Percentiles rank a stretch among this genome's conserved stretches.
Evolutionary conservation across 2,113 vertebrate genomes (phyloP).

Genomic region (Ginglymostoma cirratum): DNA sequence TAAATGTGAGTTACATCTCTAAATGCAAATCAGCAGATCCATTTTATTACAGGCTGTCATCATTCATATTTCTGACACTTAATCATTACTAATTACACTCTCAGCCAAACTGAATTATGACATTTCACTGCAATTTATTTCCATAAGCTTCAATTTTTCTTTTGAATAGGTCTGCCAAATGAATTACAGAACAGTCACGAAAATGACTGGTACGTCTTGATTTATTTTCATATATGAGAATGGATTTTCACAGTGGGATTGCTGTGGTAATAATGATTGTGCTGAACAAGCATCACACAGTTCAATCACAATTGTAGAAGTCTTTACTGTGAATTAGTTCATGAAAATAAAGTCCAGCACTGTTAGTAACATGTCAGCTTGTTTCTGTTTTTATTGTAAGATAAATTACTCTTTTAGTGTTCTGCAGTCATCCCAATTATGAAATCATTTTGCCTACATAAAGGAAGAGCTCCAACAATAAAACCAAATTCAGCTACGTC

Average conservation of each 20-base stretch:
- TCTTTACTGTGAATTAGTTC: not conserved
- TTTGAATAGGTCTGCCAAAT: slow-evolving; percentile 28
- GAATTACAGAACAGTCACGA: slow-evolving; percentile 11
- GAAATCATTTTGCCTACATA: not conserved
- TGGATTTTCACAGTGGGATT: not conserved
- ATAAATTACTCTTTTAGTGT: slow-evolving; percentile 14
- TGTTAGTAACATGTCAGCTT: not conserved
- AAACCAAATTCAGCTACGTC: not conserved
- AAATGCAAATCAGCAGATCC: slow-evolving; percentile 32
- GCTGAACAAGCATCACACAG: not conserved
- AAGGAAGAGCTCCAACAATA: not conserved
- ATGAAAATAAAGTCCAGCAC: not conserved
- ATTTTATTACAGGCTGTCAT: slow-evolving; percentile 35
- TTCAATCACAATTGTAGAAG: not conserved
- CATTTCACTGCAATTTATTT: slow-evolving; percentile 31
- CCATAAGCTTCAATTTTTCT: slow-evolving; percentile 28
- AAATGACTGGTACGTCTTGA: slow-evolving; percentile 14
- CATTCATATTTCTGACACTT: slow-evolving; percentile 33
- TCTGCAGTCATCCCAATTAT: not conserved
- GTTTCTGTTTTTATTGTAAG: slow-evolving; percentile 16
- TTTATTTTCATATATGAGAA: slow-evolving; percentile 7
- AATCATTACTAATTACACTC: slow-evolving; percentile 30
- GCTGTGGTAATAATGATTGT: slow-evolving; percentile 2
- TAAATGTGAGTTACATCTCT: slow-evolving; percentile 13
- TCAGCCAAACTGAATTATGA: slow-evolving; percentile 36